phyloP scores from a whole-genome alignment of 2,113 vertebrate species.

The Corythornis cristatus region DNA sequence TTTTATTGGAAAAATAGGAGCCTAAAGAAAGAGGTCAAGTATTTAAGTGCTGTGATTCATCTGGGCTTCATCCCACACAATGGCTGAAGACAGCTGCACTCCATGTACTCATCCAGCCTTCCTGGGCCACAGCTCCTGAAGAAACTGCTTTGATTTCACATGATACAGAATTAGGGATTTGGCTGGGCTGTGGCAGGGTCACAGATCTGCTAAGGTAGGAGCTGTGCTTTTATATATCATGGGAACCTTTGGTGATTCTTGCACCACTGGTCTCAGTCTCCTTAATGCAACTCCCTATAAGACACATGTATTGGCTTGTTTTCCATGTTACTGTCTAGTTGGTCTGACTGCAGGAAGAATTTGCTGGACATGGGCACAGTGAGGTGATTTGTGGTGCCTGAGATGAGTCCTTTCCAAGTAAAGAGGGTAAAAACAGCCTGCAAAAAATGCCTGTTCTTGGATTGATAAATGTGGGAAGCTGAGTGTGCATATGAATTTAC shows the following conservation, averaged over 20 bases:
- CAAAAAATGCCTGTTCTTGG: neutral
- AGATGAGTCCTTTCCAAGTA: neutral
- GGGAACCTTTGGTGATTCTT: neutral
- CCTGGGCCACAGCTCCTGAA: neutral
- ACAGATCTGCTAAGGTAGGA: neutral
- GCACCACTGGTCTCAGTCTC: neutral
- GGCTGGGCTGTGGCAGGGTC: rapidly evolving
- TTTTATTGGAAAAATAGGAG: neutral
- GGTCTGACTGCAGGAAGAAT: neutral
- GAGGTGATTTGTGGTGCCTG: neutral
- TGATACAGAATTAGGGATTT: neutral
- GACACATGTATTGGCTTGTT: rapidly evolving
- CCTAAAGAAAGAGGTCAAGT: neutral
- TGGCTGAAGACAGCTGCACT: neutral
- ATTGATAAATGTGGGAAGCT: neutral
- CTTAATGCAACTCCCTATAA: neutral
- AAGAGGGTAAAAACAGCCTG: neutral
- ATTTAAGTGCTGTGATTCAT: neutral
- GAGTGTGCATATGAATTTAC: neutral
- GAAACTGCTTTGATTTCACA: neutral
- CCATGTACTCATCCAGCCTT: neutral
- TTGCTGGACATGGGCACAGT: neutral
- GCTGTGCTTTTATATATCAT: neutral
- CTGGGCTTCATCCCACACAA: neutral
- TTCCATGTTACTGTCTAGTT: neutral